Base-by-base conservation (phyloP, 2,113 vertebrate genomes). In the Ariopsis seemanni region DNA sequence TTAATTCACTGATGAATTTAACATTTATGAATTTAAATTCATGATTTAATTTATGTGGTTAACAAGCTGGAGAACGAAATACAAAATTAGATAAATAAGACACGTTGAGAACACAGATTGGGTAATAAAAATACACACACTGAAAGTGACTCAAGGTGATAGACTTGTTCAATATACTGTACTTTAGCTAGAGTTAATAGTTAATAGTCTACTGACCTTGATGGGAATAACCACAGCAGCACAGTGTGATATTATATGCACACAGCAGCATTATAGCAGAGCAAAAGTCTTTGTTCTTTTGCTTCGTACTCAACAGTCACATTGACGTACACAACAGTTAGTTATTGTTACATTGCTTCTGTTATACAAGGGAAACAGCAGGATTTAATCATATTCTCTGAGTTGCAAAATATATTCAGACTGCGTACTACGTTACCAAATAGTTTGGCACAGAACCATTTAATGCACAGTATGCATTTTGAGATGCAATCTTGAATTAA, bases 361-460 rank as follows among this genome's bases (percentile, higher is more conserved):
- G n/a, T 34, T 30, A 17, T 62, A 20, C 55, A 60, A 15, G 60
- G 3, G 9, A 30, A 60, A 34, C 4, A 22, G 57, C 55, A 82
- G 79, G 55, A 82, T 60, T 34, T 58, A 80, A 80, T 80, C 42
- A 82, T 82, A 42, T 82, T 18, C 7, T 82, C 27, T 42, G 79
- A 82, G 57, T 17, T 0, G 0, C 55, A 60, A 42, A 82, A 82
- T 9, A 42, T 15, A 34, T 20, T 42, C 30, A 82, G 60, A 82
- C 27, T 5, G 17, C 57, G 60, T 48, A 82, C 58, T 63, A 48
- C 7, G 0, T 15, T 82, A 63, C 58, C 58, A 63, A 82, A 82
- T 63, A 60, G 58, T 82, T 63, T 82, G 58, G 63, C 80, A 42
- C 7, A 3, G 63, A 63, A 82, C 58, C 80, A 48, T 58, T 48